Conservation (phyloP, 37 sponge, comb jelly and placozoan genomes). For the Mnemiopsis leidyi region DNA sequence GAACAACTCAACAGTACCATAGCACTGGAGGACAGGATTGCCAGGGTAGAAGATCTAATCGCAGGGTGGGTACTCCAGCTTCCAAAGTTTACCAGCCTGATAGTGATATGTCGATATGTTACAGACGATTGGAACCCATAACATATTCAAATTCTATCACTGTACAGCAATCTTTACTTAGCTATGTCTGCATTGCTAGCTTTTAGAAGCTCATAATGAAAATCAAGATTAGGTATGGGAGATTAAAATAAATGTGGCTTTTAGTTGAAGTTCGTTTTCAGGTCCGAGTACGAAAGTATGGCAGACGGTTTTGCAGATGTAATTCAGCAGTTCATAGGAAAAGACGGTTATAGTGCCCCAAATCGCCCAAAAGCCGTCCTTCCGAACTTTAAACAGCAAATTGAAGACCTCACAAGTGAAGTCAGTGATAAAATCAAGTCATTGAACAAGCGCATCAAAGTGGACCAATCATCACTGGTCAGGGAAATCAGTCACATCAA, state of each 20-base stretch:
- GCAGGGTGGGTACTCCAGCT: too few relatives aligned
- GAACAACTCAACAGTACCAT: background rate
- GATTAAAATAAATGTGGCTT: too few relatives aligned
- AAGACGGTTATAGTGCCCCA: background rate
- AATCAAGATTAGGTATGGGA: background rate
- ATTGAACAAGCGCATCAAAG: constrained; percentile 46
- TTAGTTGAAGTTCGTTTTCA: too few relatives aligned
- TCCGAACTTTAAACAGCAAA: background rate
- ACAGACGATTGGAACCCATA: too few relatives aligned
- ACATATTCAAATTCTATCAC: too few relatives aligned
- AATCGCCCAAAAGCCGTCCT: background rate
- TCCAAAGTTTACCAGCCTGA: too few relatives aligned
- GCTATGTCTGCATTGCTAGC: too few relatives aligned
- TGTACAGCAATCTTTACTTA: too few relatives aligned
- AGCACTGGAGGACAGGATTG: constrained; percentile 16
- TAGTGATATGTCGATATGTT: too few relatives aligned
- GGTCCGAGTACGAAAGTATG: background rate
- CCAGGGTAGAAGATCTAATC: background rate
- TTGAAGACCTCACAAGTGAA: background rate
- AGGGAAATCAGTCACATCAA: constrained; percentile 4
- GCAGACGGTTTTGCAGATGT: constrained; percentile 21
- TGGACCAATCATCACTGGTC: background rate
- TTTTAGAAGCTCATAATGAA: too few relatives aligned
- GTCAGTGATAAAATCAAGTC: constrained; percentile 7
- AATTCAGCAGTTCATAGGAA: background rate